Evolutionary conservation across 2,888 invertebrate species (phyloP).

Genomic region (Lordiphosa andalusiaca): DNA sequence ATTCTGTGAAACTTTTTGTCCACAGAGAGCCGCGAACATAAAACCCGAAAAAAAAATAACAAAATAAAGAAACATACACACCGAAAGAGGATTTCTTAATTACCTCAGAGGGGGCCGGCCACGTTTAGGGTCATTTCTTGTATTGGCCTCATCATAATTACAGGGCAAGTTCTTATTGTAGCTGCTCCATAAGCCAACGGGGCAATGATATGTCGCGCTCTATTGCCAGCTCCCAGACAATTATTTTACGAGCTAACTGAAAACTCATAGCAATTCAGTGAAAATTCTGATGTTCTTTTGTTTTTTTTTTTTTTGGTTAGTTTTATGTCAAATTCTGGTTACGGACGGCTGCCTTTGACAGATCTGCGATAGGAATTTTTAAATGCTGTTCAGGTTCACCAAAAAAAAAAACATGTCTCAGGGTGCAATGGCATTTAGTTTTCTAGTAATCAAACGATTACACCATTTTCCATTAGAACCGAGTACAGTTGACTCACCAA

Average conservation of each 20-base stretch:
- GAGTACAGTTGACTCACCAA: slow-evolving; percentile 34
- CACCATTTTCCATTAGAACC: slow-evolving; percentile 25
- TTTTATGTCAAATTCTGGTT: slow-evolving; percentile 57
- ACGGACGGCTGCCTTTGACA: slow-evolving; percentile 55
- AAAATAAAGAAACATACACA: slow-evolving; percentile 29
- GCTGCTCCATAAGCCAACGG: slow-evolving; percentile 1
- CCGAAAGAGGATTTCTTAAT: slow-evolving; percentile 72
- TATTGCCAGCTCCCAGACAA: slow-evolving; percentile 56
- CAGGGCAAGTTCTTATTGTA: slow-evolving; percentile 51
- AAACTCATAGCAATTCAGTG: slow-evolving; percentile 14
- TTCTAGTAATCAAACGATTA: slow-evolving; percentile 21
- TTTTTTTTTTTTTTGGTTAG: slow-evolving; percentile 4
- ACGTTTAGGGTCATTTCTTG: slow-evolving; percentile 65
- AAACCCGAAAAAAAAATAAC: slow-evolving; percentile 34
- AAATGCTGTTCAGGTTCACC: slow-evolving; percentile 41
- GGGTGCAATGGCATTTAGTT: slow-evolving; percentile 30
- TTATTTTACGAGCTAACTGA: slow-evolving; percentile 69
- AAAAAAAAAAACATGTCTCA: slow-evolving; percentile 23
- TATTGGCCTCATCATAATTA: slow-evolving; percentile 73
- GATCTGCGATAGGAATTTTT: slow-evolving; percentile 58
- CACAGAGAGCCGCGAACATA: slow-evolving; percentile 44
- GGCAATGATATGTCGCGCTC: slow-evolving; percentile 63
- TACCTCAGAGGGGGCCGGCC: slow-evolving; percentile 51
- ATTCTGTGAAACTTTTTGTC: slow-evolving; percentile 66
- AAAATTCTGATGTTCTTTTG: slow-evolving; percentile 12